These are phyloP conservation scores for Polyommatus icarus DNA, from an alignment of 2,888 invertebrate genomes.

Conservation along the genomic window DNA sequence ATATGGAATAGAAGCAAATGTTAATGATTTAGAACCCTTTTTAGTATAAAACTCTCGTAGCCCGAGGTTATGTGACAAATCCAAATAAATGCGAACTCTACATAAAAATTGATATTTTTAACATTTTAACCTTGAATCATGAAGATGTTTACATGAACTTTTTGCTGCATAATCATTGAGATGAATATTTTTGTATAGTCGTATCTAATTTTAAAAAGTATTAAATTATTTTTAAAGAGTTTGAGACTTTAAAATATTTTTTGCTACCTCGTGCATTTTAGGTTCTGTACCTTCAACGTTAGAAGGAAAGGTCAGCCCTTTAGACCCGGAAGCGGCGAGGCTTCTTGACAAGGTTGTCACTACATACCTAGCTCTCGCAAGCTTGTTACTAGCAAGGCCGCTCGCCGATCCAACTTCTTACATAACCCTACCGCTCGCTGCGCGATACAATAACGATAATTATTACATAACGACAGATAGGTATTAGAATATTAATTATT, in stretches of 20 bases:
- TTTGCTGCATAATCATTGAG: background rate
- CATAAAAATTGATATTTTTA: background rate
- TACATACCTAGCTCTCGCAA: conserved; percentile 41
- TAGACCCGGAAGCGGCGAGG: conserved; percentile 71
- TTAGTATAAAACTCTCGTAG: background rate
- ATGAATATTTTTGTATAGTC: background rate
- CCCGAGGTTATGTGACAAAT: background rate
- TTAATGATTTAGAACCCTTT: background rate
- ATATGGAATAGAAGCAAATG: background rate
- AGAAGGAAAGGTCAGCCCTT: conserved; percentile 64
- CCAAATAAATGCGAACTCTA: background rate
- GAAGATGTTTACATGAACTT: background rate
- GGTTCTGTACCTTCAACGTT: background rate
- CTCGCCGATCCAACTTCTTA: conserved; percentile 58
- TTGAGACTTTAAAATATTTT: background rate
- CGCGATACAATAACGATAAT: conserved; percentile 34
- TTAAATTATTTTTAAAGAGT: background rate
- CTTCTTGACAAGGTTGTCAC: conserved; percentile 69
- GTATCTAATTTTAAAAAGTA: background rate
- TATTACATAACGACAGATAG: conserved; percentile 26
- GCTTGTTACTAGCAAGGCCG: conserved; percentile 48
- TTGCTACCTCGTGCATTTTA: background rate
- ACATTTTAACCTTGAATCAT: background rate
- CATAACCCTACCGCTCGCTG: conserved; percentile 55
- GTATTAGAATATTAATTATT: background rate